Conservation (phyloP, 2,113 vertebrate genomes). For the Arothron firmamentum region DNA sequence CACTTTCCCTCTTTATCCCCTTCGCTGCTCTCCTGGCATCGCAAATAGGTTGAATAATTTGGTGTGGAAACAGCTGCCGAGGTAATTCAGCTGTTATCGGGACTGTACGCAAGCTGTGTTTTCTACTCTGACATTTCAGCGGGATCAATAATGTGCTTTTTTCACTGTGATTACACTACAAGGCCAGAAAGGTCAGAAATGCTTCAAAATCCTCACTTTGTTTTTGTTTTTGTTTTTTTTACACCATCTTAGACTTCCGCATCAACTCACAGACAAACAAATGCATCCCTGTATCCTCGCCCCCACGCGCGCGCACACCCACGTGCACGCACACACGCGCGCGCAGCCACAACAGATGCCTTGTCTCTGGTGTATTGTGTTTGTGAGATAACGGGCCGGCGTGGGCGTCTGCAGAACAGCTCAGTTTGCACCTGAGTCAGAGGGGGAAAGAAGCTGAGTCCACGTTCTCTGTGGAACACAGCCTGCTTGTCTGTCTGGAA, state of each 20-base stretch:
- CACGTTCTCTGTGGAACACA: constrained; percentile 33
- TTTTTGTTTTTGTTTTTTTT: constrained; percentile 42
- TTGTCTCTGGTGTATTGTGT: constrained; percentile 67
- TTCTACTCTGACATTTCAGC: neutral
- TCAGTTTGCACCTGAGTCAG: constrained; percentile 70
- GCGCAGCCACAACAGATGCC: constrained; percentile 66
- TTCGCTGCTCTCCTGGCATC: constrained; percentile 44
- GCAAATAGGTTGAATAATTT: constrained; percentile 55
- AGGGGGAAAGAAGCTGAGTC: constrained; percentile 39
- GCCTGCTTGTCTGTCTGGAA: too few species aligned
- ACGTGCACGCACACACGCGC: constrained; percentile 15
- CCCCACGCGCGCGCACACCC: constrained; percentile 7
- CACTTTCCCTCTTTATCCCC: constrained; percentile 58
- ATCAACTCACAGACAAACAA: constrained; percentile 9
- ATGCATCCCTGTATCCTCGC: constrained; percentile 15
- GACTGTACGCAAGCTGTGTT: constrained; percentile 5
- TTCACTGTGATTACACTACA: neutral
- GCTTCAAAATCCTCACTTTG: constrained; percentile 21
- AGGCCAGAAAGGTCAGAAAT: constrained; percentile 8
- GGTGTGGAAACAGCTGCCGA: constrained; percentile 51
- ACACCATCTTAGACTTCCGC: constrained; percentile 25
- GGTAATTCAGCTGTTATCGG: constrained; percentile 20
- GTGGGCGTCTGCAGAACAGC: constrained; percentile 68
- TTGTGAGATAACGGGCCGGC: constrained; percentile 60
- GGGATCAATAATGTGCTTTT: neutral